Base-by-base conservation (phyloP, 37 sponge, comb jelly and placozoan species). In the Oscarella lobularis region DNA sequence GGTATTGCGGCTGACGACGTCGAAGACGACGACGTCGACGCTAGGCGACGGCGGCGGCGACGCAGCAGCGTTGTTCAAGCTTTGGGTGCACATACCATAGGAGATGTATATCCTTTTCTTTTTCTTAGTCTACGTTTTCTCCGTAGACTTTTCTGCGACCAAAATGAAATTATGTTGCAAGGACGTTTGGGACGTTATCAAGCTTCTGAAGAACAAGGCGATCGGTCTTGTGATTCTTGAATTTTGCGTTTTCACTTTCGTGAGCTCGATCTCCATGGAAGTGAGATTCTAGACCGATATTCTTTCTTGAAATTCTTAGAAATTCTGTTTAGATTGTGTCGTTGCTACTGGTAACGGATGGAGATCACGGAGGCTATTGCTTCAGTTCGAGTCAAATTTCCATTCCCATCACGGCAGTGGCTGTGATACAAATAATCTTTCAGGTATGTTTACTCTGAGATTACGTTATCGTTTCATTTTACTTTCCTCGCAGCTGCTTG, bases 401-500 rank as follows among this genome's bases (percentile, higher is more conserved):
- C 9, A 48, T 48, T 48, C 20, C 4, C 75, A 74, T 74, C 3
- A 40, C 38, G 75, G 41, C 37, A 37, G 4, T 5, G 30, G 14
- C 70, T 31, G 32, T 35, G 3, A 36, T 3, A 36, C 75, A n/a
- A n/a, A n/a, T n/a, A 33, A 35, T 74, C 38, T 20, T 36, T 74
- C 75, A 3, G 40, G 67, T 66, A 67, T 3, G 67, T 39, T 60
- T 29, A n/a, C 31, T 30, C 3, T 76, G 4, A 40, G 30, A 39
- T 3, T 76, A 4, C 77, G 67, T 76, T 71, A 31, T 35, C 31
- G 29, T 5, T 3, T 32, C 67, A 60, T 3, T 3, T 34, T 0
- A 40, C 34, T 38, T 38, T 1, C 75, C 37, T 1, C 33, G 0
- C 30, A 90, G 90, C 9, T 81, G 0, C 6, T 78, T n/a, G 38